These are phyloP conservation scores for Papilio demoleus DNA, from an alignment of 2,888 invertebrate genomes.

Conservation along the genomic window DNA sequence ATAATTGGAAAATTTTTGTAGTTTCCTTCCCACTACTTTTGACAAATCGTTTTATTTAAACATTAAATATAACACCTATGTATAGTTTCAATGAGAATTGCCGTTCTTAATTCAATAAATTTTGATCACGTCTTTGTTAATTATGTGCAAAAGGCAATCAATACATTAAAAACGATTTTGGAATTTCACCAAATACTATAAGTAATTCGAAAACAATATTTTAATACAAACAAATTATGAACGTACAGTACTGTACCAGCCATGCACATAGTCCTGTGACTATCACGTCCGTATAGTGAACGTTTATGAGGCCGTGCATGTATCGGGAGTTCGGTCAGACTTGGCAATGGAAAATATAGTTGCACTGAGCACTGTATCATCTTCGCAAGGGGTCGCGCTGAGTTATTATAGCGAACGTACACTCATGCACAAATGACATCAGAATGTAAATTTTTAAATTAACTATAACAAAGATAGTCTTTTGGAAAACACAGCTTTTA, in stretches of 20 bases:
- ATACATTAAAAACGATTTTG: not conserved
- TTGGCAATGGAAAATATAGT: conserved; percentile 55
- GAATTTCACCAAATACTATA: not conserved
- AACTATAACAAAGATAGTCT: no score
- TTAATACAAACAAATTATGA: not conserved
- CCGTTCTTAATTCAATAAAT: no score
- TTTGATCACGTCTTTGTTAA: no score
- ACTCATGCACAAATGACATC: conserved; percentile 34
- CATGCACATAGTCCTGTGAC: conserved; percentile 6
- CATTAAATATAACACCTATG: no score
- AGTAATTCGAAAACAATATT: not conserved
- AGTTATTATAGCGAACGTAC: conserved; percentile 55
- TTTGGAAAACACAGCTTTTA: no score
- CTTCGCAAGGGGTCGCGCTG: conserved; percentile 56
- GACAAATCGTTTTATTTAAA: no score
- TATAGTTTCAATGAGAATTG: no score
- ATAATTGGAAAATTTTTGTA: no score
- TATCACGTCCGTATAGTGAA: conserved; percentile 34
- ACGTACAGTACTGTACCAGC: not conserved
- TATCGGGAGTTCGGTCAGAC: conserved; percentile 44
- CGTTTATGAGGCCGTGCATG: conserved; percentile 35
- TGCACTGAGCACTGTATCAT: conserved; percentile 62
- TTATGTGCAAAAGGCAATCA: no score
- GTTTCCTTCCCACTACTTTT: no score
- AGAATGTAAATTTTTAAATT: no score